Evolutionary conservation across 92 coral and sea anemone genomes (phyloP), one percentile per base, ranked within the genome.

Genomic region (Palythoa caribaeorum): DNA sequence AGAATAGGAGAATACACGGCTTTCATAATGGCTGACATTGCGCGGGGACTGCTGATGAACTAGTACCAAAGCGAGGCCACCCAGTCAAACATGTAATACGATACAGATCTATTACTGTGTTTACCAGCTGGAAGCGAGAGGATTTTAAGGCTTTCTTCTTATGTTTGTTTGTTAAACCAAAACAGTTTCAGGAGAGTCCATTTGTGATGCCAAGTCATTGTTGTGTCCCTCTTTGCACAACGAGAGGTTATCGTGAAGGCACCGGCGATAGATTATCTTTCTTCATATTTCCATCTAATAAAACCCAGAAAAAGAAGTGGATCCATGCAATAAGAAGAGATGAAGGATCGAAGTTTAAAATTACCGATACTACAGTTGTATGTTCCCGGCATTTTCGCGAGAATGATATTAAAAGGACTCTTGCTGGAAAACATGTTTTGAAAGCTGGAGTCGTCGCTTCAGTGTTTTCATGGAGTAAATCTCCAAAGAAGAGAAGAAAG

Each of bases 251-350:
- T 66, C 85, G 89, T n/a, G 92, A 90, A 65, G 63, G 38, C 73
- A 80, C 38, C 19, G 88, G 89, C 50, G 47, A 84, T 55, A 87
- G 89, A 55, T 78, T 92, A 1, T 92, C 94, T 19, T 88, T 75
- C 68, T 84, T 68, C 81, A 84, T 48, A 55, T 92, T 92, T 71
- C 92, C 94, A 19, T 38, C 87, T 9, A 79, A 71, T 20, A 62
- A 76, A 17, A 40, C 83, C 44, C 78, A 54, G 70, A 59, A 77
- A 48, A 89, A 75, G 51, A 76, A 53, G 65, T 91, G 92, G 94
- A 75, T 88, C 76, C 89, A 57, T 39, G 89, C 94, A 12, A 91
- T 88, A 53, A 28, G 55, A 78, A 90, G 90, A 92, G 94, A 92
- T 79, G 94, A 84, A 70, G 92, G 90, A 38, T 11, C 37, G 53